These are phyloP conservation scores for Thaumatotibia leucotreta DNA, from an alignment of 1,140 invertebrate species.

Conservation along the genomic window DNA sequence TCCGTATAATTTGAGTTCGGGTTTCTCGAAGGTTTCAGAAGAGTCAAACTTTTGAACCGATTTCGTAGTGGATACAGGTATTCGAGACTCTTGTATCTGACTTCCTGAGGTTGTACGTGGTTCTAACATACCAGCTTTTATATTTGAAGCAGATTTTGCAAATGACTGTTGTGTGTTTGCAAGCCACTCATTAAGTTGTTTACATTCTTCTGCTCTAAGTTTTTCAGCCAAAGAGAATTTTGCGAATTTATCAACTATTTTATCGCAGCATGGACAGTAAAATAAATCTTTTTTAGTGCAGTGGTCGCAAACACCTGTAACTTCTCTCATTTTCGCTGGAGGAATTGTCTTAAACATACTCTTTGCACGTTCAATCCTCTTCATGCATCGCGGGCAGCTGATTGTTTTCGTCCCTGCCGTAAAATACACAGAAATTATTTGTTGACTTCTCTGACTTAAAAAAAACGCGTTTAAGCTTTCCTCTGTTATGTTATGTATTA, in stretches of 20 bases:
- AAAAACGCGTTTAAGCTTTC: no score
- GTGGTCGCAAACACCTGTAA: not conserved
- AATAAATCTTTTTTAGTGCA: not conserved
- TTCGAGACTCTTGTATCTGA: not conserved
- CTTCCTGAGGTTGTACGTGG: not conserved
- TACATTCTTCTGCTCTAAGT: not conserved
- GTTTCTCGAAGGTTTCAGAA: not conserved
- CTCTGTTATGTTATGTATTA: no score
- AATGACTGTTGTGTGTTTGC: not conserved
- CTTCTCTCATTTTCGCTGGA: not conserved
- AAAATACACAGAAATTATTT: no score
- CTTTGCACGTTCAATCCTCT: not conserved
- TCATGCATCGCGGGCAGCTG: not conserved
- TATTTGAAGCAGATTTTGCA: not conserved
- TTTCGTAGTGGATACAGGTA: not conserved
- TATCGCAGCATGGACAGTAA: not conserved
- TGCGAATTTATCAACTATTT: not conserved
- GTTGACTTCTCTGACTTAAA: no score
- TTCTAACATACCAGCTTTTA: not conserved
- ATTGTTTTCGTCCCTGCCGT: not conserved
- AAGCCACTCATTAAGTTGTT: not conserved
- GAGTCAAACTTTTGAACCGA: not conserved
- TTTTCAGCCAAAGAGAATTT: not conserved
- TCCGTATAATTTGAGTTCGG: no score
- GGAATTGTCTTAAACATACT: not conserved